These are phyloP conservation scores for Malacoraja senta DNA, from an alignment of 2,797 vertebrate species.

Conservation along the genomic window DNA sequence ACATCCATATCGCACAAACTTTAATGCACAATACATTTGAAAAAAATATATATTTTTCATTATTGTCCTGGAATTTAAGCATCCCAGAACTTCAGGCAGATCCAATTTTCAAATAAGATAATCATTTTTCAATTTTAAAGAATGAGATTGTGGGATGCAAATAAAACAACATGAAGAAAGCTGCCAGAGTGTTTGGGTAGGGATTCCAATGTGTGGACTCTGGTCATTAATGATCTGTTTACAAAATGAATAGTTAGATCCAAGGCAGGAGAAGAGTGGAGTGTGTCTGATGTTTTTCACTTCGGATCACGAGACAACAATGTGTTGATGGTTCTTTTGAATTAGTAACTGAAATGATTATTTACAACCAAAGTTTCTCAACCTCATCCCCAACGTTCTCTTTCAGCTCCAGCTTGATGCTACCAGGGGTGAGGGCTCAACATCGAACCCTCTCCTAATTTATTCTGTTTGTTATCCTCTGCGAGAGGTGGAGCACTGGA, in stretches of 20 bases:
- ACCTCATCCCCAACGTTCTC: not conserved
- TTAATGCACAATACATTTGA: not conserved
- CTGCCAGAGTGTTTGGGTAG: not conserved
- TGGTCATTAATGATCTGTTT: not conserved
- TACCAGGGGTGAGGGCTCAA: not conserved
- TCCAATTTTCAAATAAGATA: not conserved
- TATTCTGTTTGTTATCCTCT: not conserved
- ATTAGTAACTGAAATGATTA: not conserved
- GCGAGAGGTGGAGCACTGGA: not conserved
- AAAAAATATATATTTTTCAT: not conserved
- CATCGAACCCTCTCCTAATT: not conserved
- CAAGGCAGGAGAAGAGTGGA: not conserved
- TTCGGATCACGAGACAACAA: not conserved
- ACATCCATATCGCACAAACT: not conserved
- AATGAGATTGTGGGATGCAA: not conserved
- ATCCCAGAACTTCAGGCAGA: not conserved
- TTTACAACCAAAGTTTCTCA: not conserved
- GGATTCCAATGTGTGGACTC: not conserved
- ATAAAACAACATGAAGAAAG: not conserved
- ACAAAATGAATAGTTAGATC: not conserved
- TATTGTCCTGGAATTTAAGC: not conserved
- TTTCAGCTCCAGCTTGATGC: not conserved
- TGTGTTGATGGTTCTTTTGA: not conserved
- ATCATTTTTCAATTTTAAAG: not conserved
- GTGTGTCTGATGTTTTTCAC: not conserved